Evolutionary conservation across 2,888 invertebrate genomes (phyloP), one percentile per base, ranked within the genome.

Genomic region (Chaetogeoica ovagalla): DNA sequence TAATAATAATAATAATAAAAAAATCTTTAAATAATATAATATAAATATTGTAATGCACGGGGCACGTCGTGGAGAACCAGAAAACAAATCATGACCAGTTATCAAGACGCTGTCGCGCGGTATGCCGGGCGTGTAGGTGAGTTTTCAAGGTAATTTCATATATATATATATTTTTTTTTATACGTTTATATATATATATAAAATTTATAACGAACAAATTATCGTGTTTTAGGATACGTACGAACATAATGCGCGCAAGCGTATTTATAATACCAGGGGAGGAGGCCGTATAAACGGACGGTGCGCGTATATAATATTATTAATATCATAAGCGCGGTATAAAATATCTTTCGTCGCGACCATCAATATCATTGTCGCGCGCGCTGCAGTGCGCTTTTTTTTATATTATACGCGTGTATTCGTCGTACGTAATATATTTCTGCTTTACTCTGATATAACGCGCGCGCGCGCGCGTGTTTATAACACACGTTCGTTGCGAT

Each of bases 21-120:
- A 30, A 30, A 2, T 30, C 30, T 30, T 30, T 30, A 30, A 30
- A 30, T 30, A 30, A 30, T 30, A 30, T 30, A 2, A 30, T 30
- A 30, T n/a, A n/a, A n/a, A 30, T 30, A 30, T n/a, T n/a, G n/a
- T n/a, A 30, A 59, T 66, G 30, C 57, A 66, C 59, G 30, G n/a
- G 30, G 30, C 30, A 4, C 30, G 30, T 4, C 9, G 7, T 43
- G 1, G 48, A 11, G 48, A 48, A 48, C 68, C 68, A 30, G 59
- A 15, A 68, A 68, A 76, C 57, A 76, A 76, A 69, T 76, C 66
- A 76, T 9, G 76, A 76, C 76, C 68, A 59, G 76, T 76, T 30
- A 30, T 30, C 30, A 30, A 30, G 30, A 30, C 30, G n/a, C n/a
- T n/a, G n/a, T n/a, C n/a, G 30, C 30, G 30, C 30, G 4, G 30